Percentiles rank a stretch among this genome's conserved stretches.
phyloP scores from a whole-genome alignment of 2,888 invertebrate genomes.

The Drosophila algonquin region DNA sequence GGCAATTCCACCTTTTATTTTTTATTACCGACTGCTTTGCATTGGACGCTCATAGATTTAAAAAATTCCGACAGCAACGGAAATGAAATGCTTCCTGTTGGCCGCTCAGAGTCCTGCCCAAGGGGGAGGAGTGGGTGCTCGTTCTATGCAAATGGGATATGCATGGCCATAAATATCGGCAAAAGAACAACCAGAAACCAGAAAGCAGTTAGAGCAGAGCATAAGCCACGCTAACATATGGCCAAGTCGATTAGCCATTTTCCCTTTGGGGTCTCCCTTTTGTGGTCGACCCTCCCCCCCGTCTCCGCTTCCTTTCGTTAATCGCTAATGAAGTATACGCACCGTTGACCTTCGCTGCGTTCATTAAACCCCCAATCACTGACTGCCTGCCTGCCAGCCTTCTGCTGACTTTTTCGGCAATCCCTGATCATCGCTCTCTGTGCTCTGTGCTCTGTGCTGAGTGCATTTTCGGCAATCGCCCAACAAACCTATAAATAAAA shows the following conservation, averaged over 20 bases:
- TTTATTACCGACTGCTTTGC: constrained; percentile 56
- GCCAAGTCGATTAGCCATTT: constrained; percentile 60
- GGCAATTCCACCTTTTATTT: constrained; percentile 56
- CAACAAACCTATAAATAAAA: constrained; percentile 65
- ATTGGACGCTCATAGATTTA: constrained; percentile 79
- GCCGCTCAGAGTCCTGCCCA: constrained; percentile 11
- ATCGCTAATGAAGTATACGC: constrained; percentile 57
- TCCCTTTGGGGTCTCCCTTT: not conserved
- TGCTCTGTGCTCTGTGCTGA: constrained; percentile 5
- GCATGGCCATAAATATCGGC: constrained; percentile 62
- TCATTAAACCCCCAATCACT: constrained; percentile 44
- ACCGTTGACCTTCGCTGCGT: constrained; percentile 61
- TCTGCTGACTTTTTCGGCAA: constrained; percentile 24
- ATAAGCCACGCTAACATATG: constrained; percentile 75
- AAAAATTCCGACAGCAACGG: constrained; percentile 81
- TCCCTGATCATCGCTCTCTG: constrained; percentile 17
- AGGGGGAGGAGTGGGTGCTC: not conserved
- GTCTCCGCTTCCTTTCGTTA: constrained; percentile 11
- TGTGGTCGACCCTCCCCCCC: not conserved
- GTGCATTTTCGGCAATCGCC: constrained; percentile 57
- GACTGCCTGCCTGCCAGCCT: constrained; percentile 4
- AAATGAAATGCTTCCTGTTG: constrained; percentile 80
- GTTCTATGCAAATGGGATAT: constrained; percentile 51
- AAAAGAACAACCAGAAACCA: constrained; percentile 12
- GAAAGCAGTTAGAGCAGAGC: constrained; percentile 25